Evolutionary conservation across 2,888 invertebrate genomes (phyloP).

Genomic region (Apamea crenata): DNA sequence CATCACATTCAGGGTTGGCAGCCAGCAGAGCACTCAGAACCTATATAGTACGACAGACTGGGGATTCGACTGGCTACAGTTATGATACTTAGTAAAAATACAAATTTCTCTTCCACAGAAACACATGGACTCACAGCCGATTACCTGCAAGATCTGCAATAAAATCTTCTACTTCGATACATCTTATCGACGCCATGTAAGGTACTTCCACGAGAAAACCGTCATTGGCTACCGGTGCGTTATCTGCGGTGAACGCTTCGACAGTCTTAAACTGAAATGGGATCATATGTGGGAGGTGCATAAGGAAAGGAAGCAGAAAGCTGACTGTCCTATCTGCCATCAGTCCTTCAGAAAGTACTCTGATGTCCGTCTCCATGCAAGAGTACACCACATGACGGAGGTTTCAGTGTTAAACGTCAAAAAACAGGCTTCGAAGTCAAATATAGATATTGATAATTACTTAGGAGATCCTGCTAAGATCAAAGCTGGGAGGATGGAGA

Average conservation of each 20-base stretch:
- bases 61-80: no score
- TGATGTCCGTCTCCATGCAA: conserved; percentile 72
- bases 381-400: fast-evolving
- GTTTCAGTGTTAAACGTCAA: conserved; percentile 12
- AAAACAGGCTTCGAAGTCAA: fast-evolving
- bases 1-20: no score
- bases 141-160: conserved; percentile 67
- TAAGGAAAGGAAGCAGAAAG: conserved; percentile 65
- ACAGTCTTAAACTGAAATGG: conserved; percentile 69
- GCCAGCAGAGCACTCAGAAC: no score
- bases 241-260: conserved; percentile 65
- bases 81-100: neutral
- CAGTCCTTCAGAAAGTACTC: conserved; percentile 69
- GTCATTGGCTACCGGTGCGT: conserved; percentile 56
- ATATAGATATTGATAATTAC: no score
- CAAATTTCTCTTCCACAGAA: conserved; percentile 61
- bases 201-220: conserved; percentile 23
- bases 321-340: conserved; percentile 76
- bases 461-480: neutral
- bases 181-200: conserved; percentile 64
- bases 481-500: neutral
- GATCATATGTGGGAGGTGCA: conserved; percentile 78
- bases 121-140: conserved; percentile 63
- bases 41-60: no score
- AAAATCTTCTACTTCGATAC: conserved; percentile 66